Conservation (phyloP, 2,797 vertebrate genomes). For the Molothrus ater region DNA sequence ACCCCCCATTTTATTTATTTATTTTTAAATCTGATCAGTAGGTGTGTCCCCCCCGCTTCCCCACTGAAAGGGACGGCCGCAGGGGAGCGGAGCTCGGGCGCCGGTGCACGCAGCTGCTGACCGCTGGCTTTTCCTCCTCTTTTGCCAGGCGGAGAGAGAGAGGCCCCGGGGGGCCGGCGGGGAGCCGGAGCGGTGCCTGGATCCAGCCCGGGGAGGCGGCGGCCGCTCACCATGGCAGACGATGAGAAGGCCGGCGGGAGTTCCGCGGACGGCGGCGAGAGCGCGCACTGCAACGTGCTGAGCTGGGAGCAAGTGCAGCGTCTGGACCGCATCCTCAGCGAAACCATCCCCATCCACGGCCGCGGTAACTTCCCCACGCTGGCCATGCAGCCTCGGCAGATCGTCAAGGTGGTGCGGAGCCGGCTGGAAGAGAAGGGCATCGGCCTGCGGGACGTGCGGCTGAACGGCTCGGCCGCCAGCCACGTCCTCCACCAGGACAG, state of each 20-base stretch:
- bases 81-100: background rate
- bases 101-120: background rate
- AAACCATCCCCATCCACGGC: slow-evolving; percentile 98
- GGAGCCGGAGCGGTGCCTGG: slow-evolving; percentile 1
- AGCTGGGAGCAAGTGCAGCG: slow-evolving; percentile 98
- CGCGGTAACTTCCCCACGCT: slow-evolving; percentile 98
- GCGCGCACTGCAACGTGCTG: slow-evolving; percentile 88
- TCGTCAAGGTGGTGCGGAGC: slow-evolving; percentile 93
- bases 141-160: slow-evolving; percentile 37
- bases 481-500: slow-evolving; percentile 95
- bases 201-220: slow-evolving; percentile 13
- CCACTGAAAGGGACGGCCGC: background rate
- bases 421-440: slow-evolving; percentile 92
- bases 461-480: slow-evolving; percentile 97
- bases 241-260: slow-evolving; percentile 76
- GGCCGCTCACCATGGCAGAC: slow-evolving; percentile 85
- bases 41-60: background rate
- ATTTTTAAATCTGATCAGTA: background rate
- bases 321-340: slow-evolving; percentile 92
- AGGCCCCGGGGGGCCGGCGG: slow-evolving; percentile 3
- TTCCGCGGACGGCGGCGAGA: slow-evolving; percentile 65
- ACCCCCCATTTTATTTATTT: background rate
- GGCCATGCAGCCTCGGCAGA: slow-evolving; percentile 93
- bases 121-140: background rate
- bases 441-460: slow-evolving; percentile 89